Conservation (phyloP, 2,113 vertebrate genomes). For the Cyprinodon tularosa region DNA sequence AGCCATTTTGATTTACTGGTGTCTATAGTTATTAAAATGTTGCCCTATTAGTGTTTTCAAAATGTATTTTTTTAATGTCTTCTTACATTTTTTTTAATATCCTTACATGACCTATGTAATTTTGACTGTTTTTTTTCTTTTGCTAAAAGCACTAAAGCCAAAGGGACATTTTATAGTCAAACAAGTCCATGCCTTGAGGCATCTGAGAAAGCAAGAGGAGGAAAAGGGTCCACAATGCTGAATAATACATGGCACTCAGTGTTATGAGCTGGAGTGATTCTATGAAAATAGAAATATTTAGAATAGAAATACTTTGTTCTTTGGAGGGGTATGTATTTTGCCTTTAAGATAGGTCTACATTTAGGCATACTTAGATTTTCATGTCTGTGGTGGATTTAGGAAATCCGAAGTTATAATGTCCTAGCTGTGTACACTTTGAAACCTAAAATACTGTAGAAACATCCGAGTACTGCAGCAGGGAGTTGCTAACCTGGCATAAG, state of each 20-base stretch:
- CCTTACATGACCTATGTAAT: constrained; percentile 18
- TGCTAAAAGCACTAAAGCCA: constrained; percentile 18
- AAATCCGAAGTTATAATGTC: not conserved
- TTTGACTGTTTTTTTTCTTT: constrained; percentile 17
- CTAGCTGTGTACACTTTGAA: too few species aligned
- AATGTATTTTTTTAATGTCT: constrained; percentile 23
- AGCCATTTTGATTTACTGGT: constrained; percentile 12
- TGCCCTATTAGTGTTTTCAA: constrained; percentile 41
- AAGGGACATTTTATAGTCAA: constrained; percentile 31
- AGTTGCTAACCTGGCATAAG: too few species aligned
- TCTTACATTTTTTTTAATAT: constrained; percentile 25
- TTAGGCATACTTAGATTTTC: not conserved
- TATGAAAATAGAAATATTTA: not conserved
- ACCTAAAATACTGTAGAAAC: not conserved
- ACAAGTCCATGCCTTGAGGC: constrained; percentile 42
- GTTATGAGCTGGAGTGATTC: not conserved
- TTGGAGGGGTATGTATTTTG: not conserved
- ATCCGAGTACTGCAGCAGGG: not conserved
- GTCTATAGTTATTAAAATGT: constrained; percentile 54
- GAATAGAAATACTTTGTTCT: not conserved
- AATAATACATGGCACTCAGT: constrained; percentile 53
- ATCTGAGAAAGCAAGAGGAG: constrained; percentile 37
- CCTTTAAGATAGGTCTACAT: not conserved
- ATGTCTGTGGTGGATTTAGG: not conserved
- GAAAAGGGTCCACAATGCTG: constrained; percentile 22